Percentiles rank a stretch among this genome's conserved stretches.
phyloP scores from a whole-genome alignment of 2,797 vertebrate genomes.

The Sciurus carolinensis region DNA sequence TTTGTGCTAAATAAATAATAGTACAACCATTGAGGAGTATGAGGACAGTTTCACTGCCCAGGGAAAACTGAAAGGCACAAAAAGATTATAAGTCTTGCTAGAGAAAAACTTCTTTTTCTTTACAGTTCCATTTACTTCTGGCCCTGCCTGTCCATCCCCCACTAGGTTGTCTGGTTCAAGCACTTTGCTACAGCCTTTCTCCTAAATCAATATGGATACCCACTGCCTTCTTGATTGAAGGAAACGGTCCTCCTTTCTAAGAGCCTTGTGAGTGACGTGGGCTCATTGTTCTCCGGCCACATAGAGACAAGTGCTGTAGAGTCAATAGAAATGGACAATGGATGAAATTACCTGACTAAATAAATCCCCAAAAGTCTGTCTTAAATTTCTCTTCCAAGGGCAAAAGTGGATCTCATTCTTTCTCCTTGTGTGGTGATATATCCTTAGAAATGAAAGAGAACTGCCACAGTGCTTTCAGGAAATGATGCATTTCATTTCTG shows the following conservation, averaged over 20 bases:
- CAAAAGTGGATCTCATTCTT: background rate
- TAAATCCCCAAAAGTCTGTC: background rate
- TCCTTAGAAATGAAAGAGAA: background rate
- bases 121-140: background rate
- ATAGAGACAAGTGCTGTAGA: background rate
- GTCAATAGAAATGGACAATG: background rate
- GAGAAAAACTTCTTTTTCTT: background rate
- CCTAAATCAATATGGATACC: conserved; percentile 13
- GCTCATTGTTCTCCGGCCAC: background rate
- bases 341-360: conserved; percentile 15
- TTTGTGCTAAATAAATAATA: too few relatives aligned
- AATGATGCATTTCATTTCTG: conserved; percentile 37
- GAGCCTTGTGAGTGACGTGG: background rate
- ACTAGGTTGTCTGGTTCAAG: conserved; percentile 5
- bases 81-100: too few relatives aligned
- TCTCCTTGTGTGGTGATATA: background rate
- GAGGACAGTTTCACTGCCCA: too few relatives aligned
- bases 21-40: too few relatives aligned
- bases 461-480: background rate
- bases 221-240: conserved; percentile 4
- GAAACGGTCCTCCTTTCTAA: background rate
- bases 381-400: background rate
- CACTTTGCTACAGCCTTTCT: background rate
- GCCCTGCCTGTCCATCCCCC: background rate
- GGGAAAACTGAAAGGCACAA: too few relatives aligned